phyloP scores from a whole-genome alignment of 2,113 vertebrate genomes.

The Amphiprion percula region DNA sequence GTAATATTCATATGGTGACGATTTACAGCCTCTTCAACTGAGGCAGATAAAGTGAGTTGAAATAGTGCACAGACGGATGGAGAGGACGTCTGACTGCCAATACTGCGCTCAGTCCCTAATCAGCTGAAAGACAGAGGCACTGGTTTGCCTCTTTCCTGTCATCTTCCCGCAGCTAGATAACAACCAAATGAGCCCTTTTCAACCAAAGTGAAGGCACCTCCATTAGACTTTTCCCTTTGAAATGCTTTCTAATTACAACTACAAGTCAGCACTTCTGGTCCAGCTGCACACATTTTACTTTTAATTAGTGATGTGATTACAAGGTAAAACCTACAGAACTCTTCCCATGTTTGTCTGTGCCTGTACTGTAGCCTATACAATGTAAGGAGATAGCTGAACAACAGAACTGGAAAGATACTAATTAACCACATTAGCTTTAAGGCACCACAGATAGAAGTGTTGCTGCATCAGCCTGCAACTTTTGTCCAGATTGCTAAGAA shows the following conservation, averaged over 20 bases:
- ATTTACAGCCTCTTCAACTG: constrained; percentile 3
- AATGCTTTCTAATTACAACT: not conserved
- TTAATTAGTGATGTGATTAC: not conserved
- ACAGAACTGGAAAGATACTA: not conserved
- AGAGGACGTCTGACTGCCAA: not conserved
- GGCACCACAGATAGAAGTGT: not conserved
- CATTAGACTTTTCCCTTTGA: not conserved
- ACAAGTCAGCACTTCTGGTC: not conserved
- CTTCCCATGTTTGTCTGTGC: not conserved
- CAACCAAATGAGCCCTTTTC: not conserved
- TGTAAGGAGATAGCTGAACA: not conserved
- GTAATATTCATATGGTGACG: constrained; percentile 4
- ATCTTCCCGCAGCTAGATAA: not conserved
- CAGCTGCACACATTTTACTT: not conserved
- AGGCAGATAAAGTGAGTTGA: not conserved
- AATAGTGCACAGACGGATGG: not conserved
- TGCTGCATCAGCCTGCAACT: not conserved
- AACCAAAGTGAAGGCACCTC: not conserved
- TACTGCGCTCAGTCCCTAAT: not conserved
- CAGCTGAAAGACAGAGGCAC: constrained; percentile 2
- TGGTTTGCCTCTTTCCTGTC: not conserved
- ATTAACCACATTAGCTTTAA: not conserved
- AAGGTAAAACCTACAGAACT: not conserved
- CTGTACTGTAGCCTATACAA: not conserved
- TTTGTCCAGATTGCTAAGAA: too few relatives aligned